Conservation (phyloP, 2,888 invertebrate genomes). For the Eumacrocentrus americanus region DNA sequence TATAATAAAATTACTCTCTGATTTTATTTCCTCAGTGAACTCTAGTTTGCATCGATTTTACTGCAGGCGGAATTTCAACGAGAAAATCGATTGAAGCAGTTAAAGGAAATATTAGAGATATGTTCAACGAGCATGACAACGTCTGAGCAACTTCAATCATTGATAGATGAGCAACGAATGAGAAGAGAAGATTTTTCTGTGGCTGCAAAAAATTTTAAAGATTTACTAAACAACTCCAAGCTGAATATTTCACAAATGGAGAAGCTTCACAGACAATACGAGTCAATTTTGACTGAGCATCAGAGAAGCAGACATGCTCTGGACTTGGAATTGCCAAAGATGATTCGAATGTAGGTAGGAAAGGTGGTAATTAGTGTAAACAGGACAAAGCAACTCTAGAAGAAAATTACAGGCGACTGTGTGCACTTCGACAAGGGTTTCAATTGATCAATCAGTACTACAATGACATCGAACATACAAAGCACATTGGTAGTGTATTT, state of each 20-base stretch:
- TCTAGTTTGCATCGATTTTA: neutral
- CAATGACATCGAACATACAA: conserved; percentile 32
- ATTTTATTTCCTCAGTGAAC: too few species aligned
- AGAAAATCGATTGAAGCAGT: conserved; percentile 29
- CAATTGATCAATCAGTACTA: conserved; percentile 35
- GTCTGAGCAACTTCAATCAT: too few species aligned
- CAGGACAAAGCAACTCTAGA: neutral
- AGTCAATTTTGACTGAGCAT: conserved; percentile 39
- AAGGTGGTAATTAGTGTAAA: conserved; percentile 14
- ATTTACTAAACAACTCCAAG: conserved; percentile 38
- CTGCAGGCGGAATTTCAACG: conserved; percentile 34
- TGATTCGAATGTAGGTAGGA: conserved; percentile 40
- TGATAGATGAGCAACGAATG: conserved; percentile 38
- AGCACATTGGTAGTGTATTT: conserved; percentile 32
- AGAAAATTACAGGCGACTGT: conserved; percentile 32
- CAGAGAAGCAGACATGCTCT: conserved; percentile 39
- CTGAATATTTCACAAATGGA: conserved; percentile 41
- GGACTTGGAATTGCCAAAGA: conserved; percentile 40
- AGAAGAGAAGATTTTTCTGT: conserved; percentile 38
- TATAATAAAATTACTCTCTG: too few species aligned
- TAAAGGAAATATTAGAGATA: conserved; percentile 37
- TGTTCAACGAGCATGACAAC: conserved; percentile 35
- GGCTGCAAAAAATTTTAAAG: conserved; percentile 43
- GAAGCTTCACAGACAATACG: conserved; percentile 42
- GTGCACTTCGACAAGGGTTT: conserved; percentile 34